Evolutionary conservation across 2,888 invertebrate species (phyloP).

Genomic region (Lasioglossum pauxillum): DNA sequence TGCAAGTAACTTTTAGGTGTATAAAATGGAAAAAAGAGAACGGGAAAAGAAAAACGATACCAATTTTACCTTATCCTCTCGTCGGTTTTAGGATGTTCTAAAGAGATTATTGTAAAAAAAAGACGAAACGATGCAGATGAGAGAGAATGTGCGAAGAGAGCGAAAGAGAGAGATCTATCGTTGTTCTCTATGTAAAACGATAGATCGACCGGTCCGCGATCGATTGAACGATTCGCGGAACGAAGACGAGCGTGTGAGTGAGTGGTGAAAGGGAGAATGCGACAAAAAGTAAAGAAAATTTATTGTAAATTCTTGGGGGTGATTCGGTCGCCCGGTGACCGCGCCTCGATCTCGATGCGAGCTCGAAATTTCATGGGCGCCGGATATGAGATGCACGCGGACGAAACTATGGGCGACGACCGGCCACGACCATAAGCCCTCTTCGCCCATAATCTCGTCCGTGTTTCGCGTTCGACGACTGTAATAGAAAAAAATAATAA

Average conservation of each 20-base stretch:
- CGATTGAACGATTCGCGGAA: neutral
- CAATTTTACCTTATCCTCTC: conserved; percentile 75
- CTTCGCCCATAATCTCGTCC: conserved; percentile 52
- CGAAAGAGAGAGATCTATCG: conserved; percentile 73
- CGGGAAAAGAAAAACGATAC: conserved; percentile 42
- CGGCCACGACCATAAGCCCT: conserved; percentile 24
- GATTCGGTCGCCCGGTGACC: conserved; percentile 81
- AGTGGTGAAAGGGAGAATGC: conserved; percentile 19
- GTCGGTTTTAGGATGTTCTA: conserved; percentile 79
- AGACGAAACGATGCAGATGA: conserved; percentile 31
- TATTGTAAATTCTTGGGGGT: conserved; percentile 78
- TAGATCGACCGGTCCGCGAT: neutral
- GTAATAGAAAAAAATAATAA: conserved; percentile 25
- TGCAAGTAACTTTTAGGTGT: conserved; percentile 83
- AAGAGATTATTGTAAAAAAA: conserved; percentile 82
- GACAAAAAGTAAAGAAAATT: conserved; percentile 60
- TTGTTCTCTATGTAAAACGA: conserved; percentile 47
- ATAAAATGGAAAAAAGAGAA: conserved; percentile 71
- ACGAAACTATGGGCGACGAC: conserved; percentile 58
- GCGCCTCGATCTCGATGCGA: conserved; percentile 76
- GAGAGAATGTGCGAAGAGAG: neutral
- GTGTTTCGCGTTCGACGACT: conserved; percentile 47
- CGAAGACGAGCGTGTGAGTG: conserved; percentile 11
- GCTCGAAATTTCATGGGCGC: conserved; percentile 78
- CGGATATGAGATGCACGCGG: conserved; percentile 51